Percentiles rank a stretch among this genome's conserved stretches.
Evolutionary conservation across 2,888 invertebrate genomes (phyloP).

Genomic region (Ennomos erosarius): DNA sequence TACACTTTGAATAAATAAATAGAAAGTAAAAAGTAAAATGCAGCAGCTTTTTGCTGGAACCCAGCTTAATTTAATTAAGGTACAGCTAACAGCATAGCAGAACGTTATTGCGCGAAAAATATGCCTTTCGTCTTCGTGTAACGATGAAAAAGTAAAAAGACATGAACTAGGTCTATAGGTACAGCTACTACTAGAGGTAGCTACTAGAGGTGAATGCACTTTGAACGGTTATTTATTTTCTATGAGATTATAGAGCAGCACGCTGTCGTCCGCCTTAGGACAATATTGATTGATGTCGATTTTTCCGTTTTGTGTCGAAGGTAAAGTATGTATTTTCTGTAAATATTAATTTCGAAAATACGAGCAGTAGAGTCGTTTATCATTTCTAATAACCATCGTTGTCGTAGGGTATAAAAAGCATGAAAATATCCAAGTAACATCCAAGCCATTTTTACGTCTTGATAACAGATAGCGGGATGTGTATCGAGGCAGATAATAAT

Average conservation of each 20-base stretch:
- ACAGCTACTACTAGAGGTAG: conserved; percentile 38
- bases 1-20: conserved; percentile 39
- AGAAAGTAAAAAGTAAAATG: conserved; percentile 45
- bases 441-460: conserved; percentile 45
- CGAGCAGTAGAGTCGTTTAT: conserved; percentile 58
- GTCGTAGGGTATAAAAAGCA: conserved; percentile 43
- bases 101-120: conserved; percentile 72
- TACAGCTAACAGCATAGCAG: conserved; percentile 50
- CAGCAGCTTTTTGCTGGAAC: conserved; percentile 50
- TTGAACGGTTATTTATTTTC: conserved; percentile 47
- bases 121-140: conserved; percentile 59
- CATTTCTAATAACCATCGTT: conserved; percentile 53
- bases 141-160: conserved; percentile 58
- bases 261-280: conserved; percentile 43
- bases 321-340: conserved; percentile 28
- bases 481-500: conserved; percentile 63
- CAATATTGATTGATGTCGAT: conserved; percentile 70
- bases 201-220: conserved; percentile 58
- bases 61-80: conserved; percentile 68
- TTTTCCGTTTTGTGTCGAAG: conserved; percentile 59
- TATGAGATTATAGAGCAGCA: conserved; percentile 53
- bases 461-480: conserved; percentile 48
- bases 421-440: conserved; percentile 38
- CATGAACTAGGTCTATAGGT: conserved; percentile 53
- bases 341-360: conserved; percentile 38